Percentiles rank a stretch among this genome's conserved stretches.
These are phyloP conservation scores for Neodiprion pinetum DNA, from an alignment of 1,140 invertebrate genomes.

Conservation along the genomic window DNA sequence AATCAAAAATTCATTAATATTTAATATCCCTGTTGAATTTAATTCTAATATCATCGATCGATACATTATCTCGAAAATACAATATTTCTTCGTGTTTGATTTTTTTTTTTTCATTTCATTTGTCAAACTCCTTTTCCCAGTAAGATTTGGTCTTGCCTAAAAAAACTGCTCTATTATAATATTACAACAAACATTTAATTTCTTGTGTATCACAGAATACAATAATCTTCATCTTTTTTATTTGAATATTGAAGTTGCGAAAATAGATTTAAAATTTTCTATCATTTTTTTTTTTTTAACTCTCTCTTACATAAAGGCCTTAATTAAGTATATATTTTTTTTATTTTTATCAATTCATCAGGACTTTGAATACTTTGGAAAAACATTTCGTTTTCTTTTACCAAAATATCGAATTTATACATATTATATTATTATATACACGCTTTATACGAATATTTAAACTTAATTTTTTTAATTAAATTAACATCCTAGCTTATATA, in stretches of 20 bases:
- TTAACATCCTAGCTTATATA: too few relatives aligned
- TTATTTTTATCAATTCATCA: not conserved
- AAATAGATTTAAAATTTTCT: not conserved
- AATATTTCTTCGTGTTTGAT: not conserved
- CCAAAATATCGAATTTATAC: too few relatives aligned
- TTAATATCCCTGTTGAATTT: too few relatives aligned
- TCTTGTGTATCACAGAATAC: not conserved
- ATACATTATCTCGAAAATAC: too few relatives aligned
- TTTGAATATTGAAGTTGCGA: not conserved
- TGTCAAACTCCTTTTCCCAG: too few relatives aligned
- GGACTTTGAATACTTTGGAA: too few relatives aligned
- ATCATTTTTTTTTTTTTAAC: not conserved
- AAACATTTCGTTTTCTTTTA: too few relatives aligned
- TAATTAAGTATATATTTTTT: not conserved
- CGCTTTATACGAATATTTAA: too few relatives aligned
- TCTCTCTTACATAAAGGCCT: not conserved
- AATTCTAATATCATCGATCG: too few relatives aligned
- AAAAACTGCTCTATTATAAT: not conserved
- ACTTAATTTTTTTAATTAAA: too few relatives aligned
- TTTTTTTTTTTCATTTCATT: not conserved
- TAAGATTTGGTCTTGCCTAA: not conserved
- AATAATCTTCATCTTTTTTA: not conserved
- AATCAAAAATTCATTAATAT: too few relatives aligned
- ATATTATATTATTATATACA: too few relatives aligned
- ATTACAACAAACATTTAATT: not conserved